These are phyloP conservation scores for Cassiopea andromeda DNA, from an alignment of 30 jellyfish, hydroid and myxozoan genomes.

Conservation along the genomic window DNA sequence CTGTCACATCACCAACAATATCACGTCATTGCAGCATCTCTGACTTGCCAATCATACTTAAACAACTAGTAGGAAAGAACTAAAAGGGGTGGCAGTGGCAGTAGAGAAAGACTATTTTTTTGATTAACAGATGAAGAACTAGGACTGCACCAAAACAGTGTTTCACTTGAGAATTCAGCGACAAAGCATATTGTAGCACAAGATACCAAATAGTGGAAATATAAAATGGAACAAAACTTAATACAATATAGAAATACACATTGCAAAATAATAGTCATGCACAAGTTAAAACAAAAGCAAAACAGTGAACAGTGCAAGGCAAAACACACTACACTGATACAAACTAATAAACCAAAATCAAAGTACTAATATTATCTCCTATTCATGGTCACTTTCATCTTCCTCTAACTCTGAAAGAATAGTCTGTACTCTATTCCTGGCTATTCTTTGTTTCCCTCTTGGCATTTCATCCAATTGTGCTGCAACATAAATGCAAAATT, in stretches of 20 bases:
- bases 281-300: neutral
- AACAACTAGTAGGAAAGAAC: too few relatives aligned
- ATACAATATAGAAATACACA: neutral
- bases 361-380: neutral
- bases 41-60: too few relatives aligned
- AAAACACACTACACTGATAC: neutral
- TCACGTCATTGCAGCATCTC: too few relatives aligned
- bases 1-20: too few relatives aligned
- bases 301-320: neutral
- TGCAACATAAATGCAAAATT: neutral
- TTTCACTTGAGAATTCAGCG: neutral
- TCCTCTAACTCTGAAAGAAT: neutral
- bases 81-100: neutral
- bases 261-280: neutral
- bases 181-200: neutral
- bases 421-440: neutral
- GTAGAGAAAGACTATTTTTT: neutral
- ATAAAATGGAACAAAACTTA: neutral
- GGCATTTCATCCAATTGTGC: neutral
- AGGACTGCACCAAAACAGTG: neutral
- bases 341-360: neutral
- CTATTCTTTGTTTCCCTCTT: neutral
- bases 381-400: neutral
- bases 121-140: too few relatives aligned
- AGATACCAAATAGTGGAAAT: neutral